A percentile compares a stretch with the other conserved stretches of the same genome.
Evolutionary conservation across 1,140 invertebrate species (phyloP).

Genomic region (Lepidurus apus): DNA sequence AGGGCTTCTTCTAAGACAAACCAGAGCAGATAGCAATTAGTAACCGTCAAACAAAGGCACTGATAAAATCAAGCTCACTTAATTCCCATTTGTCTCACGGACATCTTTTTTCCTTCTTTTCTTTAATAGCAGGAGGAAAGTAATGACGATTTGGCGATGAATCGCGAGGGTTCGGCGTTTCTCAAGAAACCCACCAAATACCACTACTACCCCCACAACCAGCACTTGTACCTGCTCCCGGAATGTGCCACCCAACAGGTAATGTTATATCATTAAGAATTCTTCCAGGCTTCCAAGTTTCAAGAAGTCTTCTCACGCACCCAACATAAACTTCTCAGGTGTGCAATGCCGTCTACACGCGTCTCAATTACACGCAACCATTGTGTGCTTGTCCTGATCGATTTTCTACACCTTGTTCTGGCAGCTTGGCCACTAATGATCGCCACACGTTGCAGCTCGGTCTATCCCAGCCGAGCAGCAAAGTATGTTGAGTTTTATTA

Average conservation of each 20-base stretch:
- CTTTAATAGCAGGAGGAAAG: not conserved
- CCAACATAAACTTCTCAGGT: slow-evolving; percentile 53
- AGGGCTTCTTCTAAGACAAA: not conserved
- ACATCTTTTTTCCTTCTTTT: not conserved
- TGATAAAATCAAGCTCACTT: not conserved
- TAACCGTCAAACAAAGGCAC: not conserved
- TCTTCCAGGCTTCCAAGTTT: not conserved
- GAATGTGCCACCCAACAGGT: slow-evolving; percentile 89
- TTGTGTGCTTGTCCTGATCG: slow-evolving; percentile 80
- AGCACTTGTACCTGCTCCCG: slow-evolving; percentile 80
- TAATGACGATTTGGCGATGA: not conserved
- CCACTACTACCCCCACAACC: slow-evolving; percentile 89
- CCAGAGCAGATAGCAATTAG: not conserved
- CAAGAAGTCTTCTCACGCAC: slow-evolving; percentile 23
- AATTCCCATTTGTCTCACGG: no score
- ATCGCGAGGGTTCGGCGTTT: slow-evolving; percentile 2
- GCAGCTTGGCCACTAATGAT: slow-evolving; percentile 79
- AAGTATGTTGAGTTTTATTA: slow-evolving; percentile 30
- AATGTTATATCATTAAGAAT: slow-evolving; percentile 34
- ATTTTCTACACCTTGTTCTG: slow-evolving; percentile 83
- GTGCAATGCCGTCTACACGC: slow-evolving; percentile 85
- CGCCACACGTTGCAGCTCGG: slow-evolving; percentile 80
- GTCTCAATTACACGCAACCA: slow-evolving; percentile 85
- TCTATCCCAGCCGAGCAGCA: slow-evolving; percentile 25
- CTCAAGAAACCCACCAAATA: slow-evolving; percentile 73